These are phyloP conservation scores for Volucella bombylans DNA, from an alignment of 2,888 invertebrate species.

Conservation along the genomic window DNA sequence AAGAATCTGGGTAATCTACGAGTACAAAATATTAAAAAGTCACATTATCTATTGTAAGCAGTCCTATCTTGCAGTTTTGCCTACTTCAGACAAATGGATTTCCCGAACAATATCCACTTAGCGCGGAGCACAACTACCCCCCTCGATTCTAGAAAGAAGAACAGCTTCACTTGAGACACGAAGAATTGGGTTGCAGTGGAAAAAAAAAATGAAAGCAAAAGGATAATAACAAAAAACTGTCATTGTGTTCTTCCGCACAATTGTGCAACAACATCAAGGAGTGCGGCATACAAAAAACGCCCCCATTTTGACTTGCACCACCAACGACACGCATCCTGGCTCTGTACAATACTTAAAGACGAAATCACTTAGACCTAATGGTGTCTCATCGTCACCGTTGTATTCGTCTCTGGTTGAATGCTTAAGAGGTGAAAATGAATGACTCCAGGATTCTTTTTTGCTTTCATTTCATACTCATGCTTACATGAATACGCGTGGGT, in stretches of 20 bases:
- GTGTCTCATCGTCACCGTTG: conserved; percentile 61
- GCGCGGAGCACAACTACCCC: too few relatives aligned
- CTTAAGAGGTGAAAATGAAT: conserved; percentile 71
- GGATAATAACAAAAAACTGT: conserved; percentile 52
- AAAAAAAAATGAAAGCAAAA: too few relatives aligned
- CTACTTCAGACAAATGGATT: too few relatives aligned
- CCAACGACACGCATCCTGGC: conserved; percentile 40
- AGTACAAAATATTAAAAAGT: too few relatives aligned
- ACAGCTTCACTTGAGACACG: too few relatives aligned
- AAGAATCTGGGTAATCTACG: too few relatives aligned
- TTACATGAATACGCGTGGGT: conserved; percentile 13
- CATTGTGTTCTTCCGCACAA: conserved; percentile 72
- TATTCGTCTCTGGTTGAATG: conserved; percentile 57
- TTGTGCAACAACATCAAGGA: conserved; percentile 58
- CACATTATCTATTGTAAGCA: too few relatives aligned
- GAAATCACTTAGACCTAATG: conserved; percentile 74
- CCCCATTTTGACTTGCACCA: conserved; percentile 46
- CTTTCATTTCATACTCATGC: neutral
- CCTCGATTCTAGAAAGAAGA: too few relatives aligned
- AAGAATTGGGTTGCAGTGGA: too few relatives aligned
- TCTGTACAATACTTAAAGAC: conserved; percentile 58
- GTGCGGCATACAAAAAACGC: conserved; percentile 39
- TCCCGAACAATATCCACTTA: too few relatives aligned
- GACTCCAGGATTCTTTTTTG: conserved; percentile 47
- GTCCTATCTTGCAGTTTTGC: too few relatives aligned